Evolutionary conservation across 2,888 invertebrate species (phyloP), one percentile per base, ranked within the genome.

Genomic region (Buathra laborator): DNA sequence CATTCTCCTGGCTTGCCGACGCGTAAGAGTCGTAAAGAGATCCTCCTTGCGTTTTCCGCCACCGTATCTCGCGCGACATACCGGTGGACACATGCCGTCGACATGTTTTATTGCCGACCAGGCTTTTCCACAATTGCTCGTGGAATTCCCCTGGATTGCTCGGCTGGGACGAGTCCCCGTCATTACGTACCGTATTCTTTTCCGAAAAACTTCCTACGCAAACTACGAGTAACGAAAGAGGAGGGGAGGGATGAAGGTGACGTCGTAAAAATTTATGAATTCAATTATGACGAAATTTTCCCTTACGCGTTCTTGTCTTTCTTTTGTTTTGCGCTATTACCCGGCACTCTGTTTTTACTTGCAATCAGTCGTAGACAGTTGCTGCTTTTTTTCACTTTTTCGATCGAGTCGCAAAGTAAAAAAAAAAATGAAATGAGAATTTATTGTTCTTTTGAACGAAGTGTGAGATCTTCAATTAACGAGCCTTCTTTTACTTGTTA

Each of bases 51-150:
- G 46, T 66, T 79, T 82, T 82, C 68, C 84, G 48, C 9, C 80
- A 74, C 81, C 68, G 76, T 64, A 70, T 84, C 81, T 81, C 59
- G 16, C 84, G 82, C 76, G 79, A 85, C 62, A 82, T 82, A 82
- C 37, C 80, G 83, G 75, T 80, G 84, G 85, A 85, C 89, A 89
- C 85, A 87, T 87, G 88, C 84, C 83, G 81, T 51, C 86, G 86
- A 82, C 88, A 86, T 88, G 87, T 88, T 89, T 87, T 87, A 87
- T 87, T 84, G 83, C 86, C 62, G 76, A 76, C 85, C 78, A 67
- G 81, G 85, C 82, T 86, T 84, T 84, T 84, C 85, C 86, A 83
- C 86, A 86, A 83, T 83, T 81, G 83, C 85, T 64, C 81, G 67
- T 77, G 86, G 85, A 86, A 85, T 85, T 85, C 75, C 44, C 83